phyloP scores from a whole-genome alignment of 2,797 vertebrate species.

The Etheostoma perlongum region DNA sequence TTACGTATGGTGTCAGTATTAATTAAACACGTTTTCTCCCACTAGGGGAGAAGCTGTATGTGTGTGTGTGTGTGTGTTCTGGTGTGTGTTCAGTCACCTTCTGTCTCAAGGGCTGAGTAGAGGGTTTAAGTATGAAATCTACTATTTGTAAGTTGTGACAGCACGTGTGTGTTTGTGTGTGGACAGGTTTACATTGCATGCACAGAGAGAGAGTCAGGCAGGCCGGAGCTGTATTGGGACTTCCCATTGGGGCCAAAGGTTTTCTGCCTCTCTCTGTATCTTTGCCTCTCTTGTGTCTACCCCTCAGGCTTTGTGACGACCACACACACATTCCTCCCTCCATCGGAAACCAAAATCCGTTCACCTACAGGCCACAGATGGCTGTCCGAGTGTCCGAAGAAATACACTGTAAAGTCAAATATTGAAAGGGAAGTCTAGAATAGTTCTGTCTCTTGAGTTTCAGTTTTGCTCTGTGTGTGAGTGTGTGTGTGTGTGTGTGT shows the following conservation, averaged over 20 bases:
- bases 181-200: constrained; percentile 66
- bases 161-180: not conserved
- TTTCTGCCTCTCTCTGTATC: constrained; percentile 45
- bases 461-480: constrained; percentile 13
- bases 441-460: constrained; percentile 65
- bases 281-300: constrained; percentile 24
- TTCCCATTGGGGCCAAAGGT: constrained; percentile 66
- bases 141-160: constrained; percentile 36
- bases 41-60: constrained; percentile 31
- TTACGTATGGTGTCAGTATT: constrained; percentile 66
- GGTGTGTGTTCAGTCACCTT: constrained; percentile 35
- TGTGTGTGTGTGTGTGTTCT: constrained; percentile 27
- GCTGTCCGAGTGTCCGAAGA: constrained; percentile 64
- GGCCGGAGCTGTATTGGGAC: constrained; percentile 64
- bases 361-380: constrained; percentile 61
- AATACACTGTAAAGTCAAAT: constrained; percentile 62
- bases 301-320: constrained; percentile 52
- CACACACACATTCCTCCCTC: constrained; percentile 21
- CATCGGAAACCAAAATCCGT: constrained; percentile 31
- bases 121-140: constrained; percentile 49
- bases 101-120: constrained; percentile 24
- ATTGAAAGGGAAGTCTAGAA: constrained; percentile 62
- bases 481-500: not conserved
- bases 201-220: constrained; percentile 41
- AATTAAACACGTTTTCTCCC: constrained; percentile 71